phyloP scores from a whole-genome alignment of 2,797 vertebrate species.

The Parotocinclus haroldoi region DNA sequence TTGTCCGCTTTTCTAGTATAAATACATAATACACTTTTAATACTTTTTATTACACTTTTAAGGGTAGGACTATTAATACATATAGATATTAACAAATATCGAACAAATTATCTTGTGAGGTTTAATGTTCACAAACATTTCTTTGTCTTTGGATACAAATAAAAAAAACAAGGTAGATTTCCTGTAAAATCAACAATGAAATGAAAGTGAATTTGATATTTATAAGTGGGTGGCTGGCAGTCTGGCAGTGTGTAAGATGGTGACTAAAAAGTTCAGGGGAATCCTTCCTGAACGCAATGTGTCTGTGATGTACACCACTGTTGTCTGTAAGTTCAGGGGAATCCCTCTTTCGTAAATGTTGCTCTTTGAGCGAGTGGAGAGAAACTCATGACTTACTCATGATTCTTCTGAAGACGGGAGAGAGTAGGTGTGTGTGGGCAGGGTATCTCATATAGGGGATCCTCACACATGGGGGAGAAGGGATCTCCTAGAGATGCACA shows the following conservation, averaged over 20 bases:
- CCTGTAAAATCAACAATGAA: slow-evolving; percentile 36
- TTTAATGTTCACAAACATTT: too few relatives aligned
- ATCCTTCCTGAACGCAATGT: slow-evolving; percentile 44
- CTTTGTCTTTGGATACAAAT: neutral
- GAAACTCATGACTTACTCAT: slow-evolving; percentile 49
- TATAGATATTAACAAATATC: too few relatives aligned
- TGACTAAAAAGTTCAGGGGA: slow-evolving; percentile 50
- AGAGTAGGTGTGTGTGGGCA: slow-evolving; percentile 62
- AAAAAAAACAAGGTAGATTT: slow-evolving; percentile 22
- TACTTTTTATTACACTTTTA: too few relatives aligned
- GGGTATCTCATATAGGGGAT: slow-evolving; percentile 68
- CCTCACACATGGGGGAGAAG: slow-evolving; percentile 59
- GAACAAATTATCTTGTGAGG: too few relatives aligned
- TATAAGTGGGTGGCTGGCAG: neutral
- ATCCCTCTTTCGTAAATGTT: slow-evolving; percentile 54
- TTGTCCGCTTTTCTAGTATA: too few relatives aligned
- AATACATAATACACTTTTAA: too few relatives aligned
- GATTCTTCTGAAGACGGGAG: slow-evolving; percentile 55
- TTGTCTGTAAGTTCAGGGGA: slow-evolving; percentile 65
- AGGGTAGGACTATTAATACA: too few relatives aligned
- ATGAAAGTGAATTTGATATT: slow-evolving; percentile 39
- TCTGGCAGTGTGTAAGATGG: slow-evolving; percentile 20
- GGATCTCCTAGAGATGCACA: slow-evolving; percentile 64
- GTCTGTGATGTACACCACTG: slow-evolving; percentile 34
- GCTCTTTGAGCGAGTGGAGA: slow-evolving; percentile 34